Percentiles rank a stretch among this genome's conserved stretches.
These are phyloP conservation scores for Sceliomorpha sp. DNA, from an alignment of 2,888 invertebrate genomes.

Conservation along the genomic window DNA sequence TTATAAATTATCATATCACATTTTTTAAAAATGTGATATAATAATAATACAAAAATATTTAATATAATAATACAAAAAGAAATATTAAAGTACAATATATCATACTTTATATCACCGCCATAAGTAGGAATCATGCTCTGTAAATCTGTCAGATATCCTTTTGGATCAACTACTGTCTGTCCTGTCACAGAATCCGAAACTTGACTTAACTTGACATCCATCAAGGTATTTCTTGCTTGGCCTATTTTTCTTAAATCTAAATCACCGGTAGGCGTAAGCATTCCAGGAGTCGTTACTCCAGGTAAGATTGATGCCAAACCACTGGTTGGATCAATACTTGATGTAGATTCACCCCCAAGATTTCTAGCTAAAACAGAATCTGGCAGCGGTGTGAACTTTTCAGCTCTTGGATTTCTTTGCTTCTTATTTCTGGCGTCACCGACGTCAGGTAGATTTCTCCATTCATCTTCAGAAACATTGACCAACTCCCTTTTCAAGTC, in stretches of 20 bases:
- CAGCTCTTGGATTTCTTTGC: constrained; percentile 95
- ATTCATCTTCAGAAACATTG: constrained; percentile 93
- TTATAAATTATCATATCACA: too few species aligned
- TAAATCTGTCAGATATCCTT: constrained; percentile 99
- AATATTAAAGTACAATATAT: too few species aligned
- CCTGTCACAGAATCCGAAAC: constrained; percentile 99
- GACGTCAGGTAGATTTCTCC: constrained; percentile 98
- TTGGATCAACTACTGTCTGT: constrained; percentile 99
- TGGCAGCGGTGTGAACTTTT: constrained; percentile 98
- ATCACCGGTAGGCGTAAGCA: constrained; percentile 93
- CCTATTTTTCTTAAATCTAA: constrained; percentile 99
- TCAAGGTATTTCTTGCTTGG: constrained; percentile 98
- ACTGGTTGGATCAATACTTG: constrained; percentile 90
- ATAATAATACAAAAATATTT: too few species aligned
- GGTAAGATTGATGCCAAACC: constrained; percentile 94
- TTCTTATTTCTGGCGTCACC: constrained; percentile 99
- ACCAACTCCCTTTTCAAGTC: constrained; percentile 95
- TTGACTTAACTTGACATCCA: constrained; percentile 95
- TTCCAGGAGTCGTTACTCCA: constrained; percentile 91
- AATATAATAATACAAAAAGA: constrained; percentile 5
- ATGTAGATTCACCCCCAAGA: constrained; percentile 89
- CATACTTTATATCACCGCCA: constrained; percentile 95
- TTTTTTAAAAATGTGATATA: too few species aligned
- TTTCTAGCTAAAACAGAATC: constrained; percentile 96
- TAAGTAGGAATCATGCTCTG: constrained; percentile 99